Conservation (phyloP, 2,113 vertebrate genomes). For the Pantherophis guttatus region DNA sequence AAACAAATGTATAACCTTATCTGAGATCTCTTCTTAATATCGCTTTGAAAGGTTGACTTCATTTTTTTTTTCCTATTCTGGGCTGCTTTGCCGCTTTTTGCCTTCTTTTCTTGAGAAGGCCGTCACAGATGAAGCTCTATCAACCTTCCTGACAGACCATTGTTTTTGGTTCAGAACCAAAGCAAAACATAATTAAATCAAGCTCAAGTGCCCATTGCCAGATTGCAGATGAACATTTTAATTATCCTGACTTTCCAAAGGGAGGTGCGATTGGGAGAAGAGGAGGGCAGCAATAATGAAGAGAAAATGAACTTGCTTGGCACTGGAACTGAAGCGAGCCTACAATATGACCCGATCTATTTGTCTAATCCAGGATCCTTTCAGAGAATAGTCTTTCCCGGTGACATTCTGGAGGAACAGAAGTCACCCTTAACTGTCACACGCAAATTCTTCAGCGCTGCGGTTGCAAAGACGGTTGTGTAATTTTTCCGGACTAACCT, state of each 20-base stretch:
- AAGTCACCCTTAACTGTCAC: constrained; percentile 32
- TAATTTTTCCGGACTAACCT: constrained; percentile 42
- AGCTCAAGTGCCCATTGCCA: constrained; percentile 47
- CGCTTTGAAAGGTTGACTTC: not conserved
- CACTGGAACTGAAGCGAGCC: constrained; percentile 23
- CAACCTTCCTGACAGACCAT: constrained; percentile 18
- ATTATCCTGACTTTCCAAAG: constrained; percentile 47
- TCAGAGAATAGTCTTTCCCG: constrained; percentile 16
- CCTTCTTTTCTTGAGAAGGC: constrained; percentile 18
- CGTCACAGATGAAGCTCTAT: constrained; percentile 14
- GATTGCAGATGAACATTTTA: constrained; percentile 45
- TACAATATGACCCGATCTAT: constrained; percentile 30
- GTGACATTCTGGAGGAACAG: constrained; percentile 3
- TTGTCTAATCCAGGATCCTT: constrained; percentile 35
- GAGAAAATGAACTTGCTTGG: constrained; percentile 42
- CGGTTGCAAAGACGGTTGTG: constrained; percentile 14
- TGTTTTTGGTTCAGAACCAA: constrained; percentile 51
- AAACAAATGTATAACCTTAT: not conserved
- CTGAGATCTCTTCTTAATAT: not conserved
- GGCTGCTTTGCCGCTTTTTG: not conserved
- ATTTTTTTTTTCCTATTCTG: not conserved
- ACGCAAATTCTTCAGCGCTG: constrained; percentile 19
- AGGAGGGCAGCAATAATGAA: constrained; percentile 28
- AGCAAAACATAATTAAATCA: constrained; percentile 53
- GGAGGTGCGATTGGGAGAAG: not conserved